A percentile compares a stretch with the other conserved stretches of the same genome.
phyloP scores from a whole-genome alignment of 1,140 invertebrate genomes.

The Leptinotarsa defecta region DNA sequence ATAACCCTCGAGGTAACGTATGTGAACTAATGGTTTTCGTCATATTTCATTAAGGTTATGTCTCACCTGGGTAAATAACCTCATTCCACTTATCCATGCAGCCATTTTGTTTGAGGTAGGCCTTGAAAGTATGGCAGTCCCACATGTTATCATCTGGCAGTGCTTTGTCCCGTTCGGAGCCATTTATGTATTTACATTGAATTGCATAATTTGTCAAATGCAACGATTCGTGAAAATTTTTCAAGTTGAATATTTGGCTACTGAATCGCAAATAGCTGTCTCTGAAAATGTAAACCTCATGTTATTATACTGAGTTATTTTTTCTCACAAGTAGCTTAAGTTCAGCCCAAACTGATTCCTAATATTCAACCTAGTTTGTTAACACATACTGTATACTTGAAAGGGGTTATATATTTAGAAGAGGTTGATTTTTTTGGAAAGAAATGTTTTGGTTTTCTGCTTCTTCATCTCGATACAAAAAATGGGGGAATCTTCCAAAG shows the following conservation, averaged over 20 bases:
- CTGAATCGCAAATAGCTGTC: conserved; percentile 92
- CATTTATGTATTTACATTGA: conserved; percentile 88
- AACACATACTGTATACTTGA: too few species aligned
- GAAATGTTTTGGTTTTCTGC: too few species aligned
- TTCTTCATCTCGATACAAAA: too few species aligned
- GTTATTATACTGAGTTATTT: too few species aligned
- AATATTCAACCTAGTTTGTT: too few species aligned
- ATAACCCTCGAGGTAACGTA: too few species aligned
- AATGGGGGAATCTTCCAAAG: too few species aligned
- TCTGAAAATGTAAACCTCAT: conserved; percentile 57
- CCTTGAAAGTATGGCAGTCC: conserved; percentile 79
- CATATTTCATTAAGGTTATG: background rate
- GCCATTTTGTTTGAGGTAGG: conserved; percentile 73
- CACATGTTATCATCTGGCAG: conserved; percentile 86
- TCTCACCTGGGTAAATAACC: conserved; percentile 71
- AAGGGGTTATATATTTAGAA: too few species aligned
- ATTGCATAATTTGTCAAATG: conserved; percentile 94
- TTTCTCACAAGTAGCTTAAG: too few species aligned
- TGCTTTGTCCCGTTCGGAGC: conserved; percentile 70
- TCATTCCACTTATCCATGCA: conserved; percentile 77
- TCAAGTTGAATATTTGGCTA: conserved; percentile 85
- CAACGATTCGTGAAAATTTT: conserved; percentile 90
- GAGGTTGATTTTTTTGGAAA: too few species aligned
- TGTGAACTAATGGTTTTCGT: too few species aligned
- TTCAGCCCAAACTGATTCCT: too few species aligned